Evolutionary conservation across 2,888 invertebrate genomes (phyloP).

Genomic region (Drosophila anomelani): DNA sequence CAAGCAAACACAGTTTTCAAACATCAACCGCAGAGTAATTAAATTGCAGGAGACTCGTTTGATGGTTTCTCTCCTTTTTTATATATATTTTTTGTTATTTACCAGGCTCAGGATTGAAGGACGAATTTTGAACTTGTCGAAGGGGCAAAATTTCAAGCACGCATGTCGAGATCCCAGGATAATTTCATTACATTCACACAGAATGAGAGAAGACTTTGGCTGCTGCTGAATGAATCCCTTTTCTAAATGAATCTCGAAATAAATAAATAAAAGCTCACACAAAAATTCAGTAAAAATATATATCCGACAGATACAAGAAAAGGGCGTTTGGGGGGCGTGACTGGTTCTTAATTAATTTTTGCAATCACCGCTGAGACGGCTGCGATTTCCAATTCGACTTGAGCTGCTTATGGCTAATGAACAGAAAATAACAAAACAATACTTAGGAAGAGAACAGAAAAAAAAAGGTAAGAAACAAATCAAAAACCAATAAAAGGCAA

Average conservation of each 20-base stretch:
- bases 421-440: constrained; percentile 47
- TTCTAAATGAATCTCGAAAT: constrained; percentile 53
- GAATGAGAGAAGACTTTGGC: constrained; percentile 17
- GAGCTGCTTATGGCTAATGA: constrained; percentile 69
- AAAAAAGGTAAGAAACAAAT: constrained; percentile 53
- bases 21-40: constrained; percentile 68
- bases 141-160: constrained; percentile 48
- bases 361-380: constrained; percentile 59
- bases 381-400: constrained; percentile 63
- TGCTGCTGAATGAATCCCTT: constrained; percentile 3
- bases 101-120: constrained; percentile 50
- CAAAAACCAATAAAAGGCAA: constrained; percentile 79
- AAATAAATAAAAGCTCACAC: constrained; percentile 63
- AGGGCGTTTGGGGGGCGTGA: constrained; percentile 58
- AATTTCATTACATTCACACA: constrained; percentile 65
- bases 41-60: constrained; percentile 67
- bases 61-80: constrained; percentile 1
- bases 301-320: constrained; percentile 64
- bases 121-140: constrained; percentile 69
- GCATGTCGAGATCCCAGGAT: constrained; percentile 57
- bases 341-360: constrained; percentile 72
- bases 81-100: constrained; percentile 3
- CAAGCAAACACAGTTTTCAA: constrained; percentile 33
- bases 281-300: constrained; percentile 45
- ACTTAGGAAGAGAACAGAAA: neutral